Evolutionary conservation across 2,797 vertebrate species (phyloP).

Genomic region (Pangasius macronema): DNA sequence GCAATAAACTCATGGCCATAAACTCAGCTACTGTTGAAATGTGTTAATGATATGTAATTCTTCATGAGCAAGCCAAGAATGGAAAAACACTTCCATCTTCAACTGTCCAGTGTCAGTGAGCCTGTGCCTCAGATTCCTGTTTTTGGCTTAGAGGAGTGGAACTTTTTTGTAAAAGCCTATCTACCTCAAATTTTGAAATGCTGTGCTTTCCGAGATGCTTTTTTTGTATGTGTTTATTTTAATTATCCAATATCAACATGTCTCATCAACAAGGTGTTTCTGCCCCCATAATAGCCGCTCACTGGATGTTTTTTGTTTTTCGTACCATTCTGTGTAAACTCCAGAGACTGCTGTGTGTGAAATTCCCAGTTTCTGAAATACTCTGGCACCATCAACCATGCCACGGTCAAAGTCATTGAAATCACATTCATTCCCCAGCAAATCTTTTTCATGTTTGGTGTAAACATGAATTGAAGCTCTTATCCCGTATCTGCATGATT

Average conservation of each 20-base stretch:
- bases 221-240: not conserved
- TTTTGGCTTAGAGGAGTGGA: not conserved
- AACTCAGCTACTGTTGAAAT: not conserved
- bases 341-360: not conserved
- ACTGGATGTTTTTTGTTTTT: not conserved
- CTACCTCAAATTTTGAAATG: not conserved
- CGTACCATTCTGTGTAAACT: not conserved
- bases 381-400: not conserved
- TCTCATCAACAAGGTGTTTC: not conserved
- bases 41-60: not conserved
- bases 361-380: not conserved
- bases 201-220: not conserved
- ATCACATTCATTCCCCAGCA: not conserved
- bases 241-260: not conserved
- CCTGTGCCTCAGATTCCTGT: not conserved
- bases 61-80: not conserved
- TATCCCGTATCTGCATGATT: not conserved
- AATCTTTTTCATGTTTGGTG: not conserved
- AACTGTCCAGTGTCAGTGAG: not conserved
- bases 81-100: not conserved
- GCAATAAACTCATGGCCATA: not conserved
- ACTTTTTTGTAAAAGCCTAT: not conserved
- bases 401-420: not conserved
- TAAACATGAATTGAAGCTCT: not conserved
- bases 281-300: not conserved